phyloP scores from a whole-genome alignment of 2,888 invertebrate species.

The Sesamia inferens region DNA sequence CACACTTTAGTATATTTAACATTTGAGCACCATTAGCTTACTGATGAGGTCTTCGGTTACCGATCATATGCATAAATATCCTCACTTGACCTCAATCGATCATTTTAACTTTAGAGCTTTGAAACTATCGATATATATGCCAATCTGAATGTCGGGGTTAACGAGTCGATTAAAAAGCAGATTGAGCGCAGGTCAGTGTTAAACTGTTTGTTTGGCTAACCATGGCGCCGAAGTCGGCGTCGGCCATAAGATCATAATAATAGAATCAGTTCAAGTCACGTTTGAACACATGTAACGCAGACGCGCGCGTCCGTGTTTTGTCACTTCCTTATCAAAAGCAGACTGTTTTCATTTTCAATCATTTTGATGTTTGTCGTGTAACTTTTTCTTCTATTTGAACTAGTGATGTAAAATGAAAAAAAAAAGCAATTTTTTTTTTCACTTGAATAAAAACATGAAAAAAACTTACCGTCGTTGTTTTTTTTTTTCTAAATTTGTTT shows the following conservation, averaged over 20 bases:
- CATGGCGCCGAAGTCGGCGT: constrained; percentile 8
- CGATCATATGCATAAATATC: not conserved
- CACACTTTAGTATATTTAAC: not conserved
- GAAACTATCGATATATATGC: constrained; percentile 1
- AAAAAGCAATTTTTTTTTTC: no score
- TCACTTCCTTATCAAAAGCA: not conserved
- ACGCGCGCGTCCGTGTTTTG: not conserved
- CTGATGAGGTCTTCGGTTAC: not conserved
- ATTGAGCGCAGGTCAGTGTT: not conserved
- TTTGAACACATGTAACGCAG: constrained; percentile 1
- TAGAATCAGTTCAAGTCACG: not conserved
- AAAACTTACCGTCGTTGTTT: no score
- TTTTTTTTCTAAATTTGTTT: no score
- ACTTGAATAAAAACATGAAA: no score
- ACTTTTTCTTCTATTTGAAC: not conserved
- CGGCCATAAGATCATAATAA: constrained; percentile 4
- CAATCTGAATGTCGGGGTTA: constrained; percentile 16
- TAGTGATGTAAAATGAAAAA: no score
- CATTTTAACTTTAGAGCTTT: not conserved
- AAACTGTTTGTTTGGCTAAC: not conserved
- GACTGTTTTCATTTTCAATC: not conserved
- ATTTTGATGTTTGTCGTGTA: not conserved
- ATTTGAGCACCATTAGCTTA: not conserved
- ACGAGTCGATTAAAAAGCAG: constrained; percentile 19
- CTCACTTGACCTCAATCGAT: constrained; percentile 10